phyloP scores from a whole-genome alignment of 2,888 invertebrate genomes.

The Plebejus melissa region DNA sequence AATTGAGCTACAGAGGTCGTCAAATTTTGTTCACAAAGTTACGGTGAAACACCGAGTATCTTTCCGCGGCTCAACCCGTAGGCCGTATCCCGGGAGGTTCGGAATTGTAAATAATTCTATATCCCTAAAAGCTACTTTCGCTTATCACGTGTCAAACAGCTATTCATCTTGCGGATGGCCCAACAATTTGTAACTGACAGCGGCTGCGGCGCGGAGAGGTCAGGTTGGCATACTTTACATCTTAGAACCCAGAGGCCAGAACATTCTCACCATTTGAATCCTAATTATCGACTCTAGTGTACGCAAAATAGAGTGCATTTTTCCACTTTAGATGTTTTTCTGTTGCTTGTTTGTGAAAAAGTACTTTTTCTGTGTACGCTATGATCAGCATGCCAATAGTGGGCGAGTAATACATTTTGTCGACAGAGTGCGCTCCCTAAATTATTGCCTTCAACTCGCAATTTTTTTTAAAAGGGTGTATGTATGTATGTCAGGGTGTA shows the following conservation, averaged over 20 bases:
- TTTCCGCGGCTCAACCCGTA: conserved; percentile 40
- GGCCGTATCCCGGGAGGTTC: conserved; percentile 33
- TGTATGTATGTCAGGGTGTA: too few species aligned
- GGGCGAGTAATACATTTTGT: too few species aligned
- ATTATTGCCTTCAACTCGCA: too few species aligned
- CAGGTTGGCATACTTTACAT: conserved; percentile 40
- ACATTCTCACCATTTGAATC: background rate
- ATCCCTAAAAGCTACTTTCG: conserved; percentile 55
- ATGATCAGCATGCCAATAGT: too few species aligned
- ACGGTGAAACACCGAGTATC: conserved; percentile 32
- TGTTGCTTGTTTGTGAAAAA: background rate
- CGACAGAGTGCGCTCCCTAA: too few species aligned
- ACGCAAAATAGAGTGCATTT: background rate
- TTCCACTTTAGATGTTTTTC: background rate
- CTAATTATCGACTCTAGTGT: background rate
- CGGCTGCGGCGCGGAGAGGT: conserved; percentile 52
- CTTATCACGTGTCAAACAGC: conserved; percentile 62
- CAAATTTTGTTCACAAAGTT: background rate
- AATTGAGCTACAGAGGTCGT: too few species aligned
- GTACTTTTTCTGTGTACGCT: background rate
- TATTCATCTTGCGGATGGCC: conserved; percentile 70
- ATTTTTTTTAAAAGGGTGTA: too few species aligned
- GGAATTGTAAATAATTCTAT: conserved; percentile 48
- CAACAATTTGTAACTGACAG: conserved; percentile 69
- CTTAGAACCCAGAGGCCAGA: background rate